phyloP scores from a whole-genome alignment of 2,888 invertebrate genomes.

The Amiota minor region DNA sequence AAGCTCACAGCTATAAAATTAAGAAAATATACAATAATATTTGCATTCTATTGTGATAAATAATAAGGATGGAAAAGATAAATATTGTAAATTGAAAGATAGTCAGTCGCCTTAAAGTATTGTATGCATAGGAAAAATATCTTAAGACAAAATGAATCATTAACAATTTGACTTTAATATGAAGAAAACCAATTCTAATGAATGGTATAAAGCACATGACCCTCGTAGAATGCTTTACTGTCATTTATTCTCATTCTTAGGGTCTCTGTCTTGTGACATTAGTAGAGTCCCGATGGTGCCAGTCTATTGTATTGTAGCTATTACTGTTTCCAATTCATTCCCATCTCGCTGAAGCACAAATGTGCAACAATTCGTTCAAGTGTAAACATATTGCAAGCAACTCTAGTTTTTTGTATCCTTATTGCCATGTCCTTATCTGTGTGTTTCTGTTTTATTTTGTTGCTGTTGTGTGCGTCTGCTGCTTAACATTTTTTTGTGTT shows the following conservation, averaged over 20 bases:
- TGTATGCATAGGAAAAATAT: neutral
- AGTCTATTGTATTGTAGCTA: constrained; percentile 37
- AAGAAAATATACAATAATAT: neutral
- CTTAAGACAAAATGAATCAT: too few species aligned
- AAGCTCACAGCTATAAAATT: constrained; percentile 15
- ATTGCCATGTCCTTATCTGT: constrained; percentile 11
- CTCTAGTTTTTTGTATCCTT: neutral
- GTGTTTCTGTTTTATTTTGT: neutral
- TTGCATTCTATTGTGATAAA: constrained; percentile 11
- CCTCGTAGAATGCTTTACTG: too few species aligned
- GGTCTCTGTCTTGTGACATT: neutral
- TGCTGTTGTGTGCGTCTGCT: neutral
- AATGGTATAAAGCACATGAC: too few species aligned
- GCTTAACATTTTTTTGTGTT: neutral
- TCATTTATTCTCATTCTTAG: neutral
- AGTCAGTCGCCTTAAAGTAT: neutral
- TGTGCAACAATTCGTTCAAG: constrained; percentile 68
- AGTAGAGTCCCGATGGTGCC: neutral
- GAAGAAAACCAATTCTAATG: too few species aligned
- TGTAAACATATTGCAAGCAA: constrained; percentile 62
- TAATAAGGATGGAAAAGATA: neutral
- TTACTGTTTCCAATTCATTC: constrained; percentile 45
- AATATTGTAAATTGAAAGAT: too few species aligned
- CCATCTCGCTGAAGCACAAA: constrained; percentile 45
- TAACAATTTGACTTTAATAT: too few species aligned